Base-by-base conservation (phyloP, 2,888 invertebrate species). In the Phengaris arion region DNA sequence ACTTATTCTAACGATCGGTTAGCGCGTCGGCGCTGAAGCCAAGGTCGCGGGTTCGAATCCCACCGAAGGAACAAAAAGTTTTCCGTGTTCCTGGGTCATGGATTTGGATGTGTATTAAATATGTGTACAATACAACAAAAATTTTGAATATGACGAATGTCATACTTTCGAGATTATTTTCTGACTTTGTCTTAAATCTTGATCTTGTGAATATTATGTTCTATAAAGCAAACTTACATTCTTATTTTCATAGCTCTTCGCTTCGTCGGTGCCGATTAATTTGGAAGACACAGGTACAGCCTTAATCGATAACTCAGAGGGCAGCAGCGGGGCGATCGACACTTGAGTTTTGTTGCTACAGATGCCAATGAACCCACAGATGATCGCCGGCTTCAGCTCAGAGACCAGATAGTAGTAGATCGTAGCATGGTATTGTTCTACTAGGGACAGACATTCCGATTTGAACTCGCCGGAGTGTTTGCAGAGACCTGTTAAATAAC, bases 401-500 rank as follows among this genome's bases (percentile, higher is more conserved):
- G 95, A 90, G 0, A 96, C 94, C 7, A 98, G 89, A 81, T 94
- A 96, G 57, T 94, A 87, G 87, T 98, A 98, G 78, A 97, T 94
- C 35, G 94, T 85, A 0, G 95, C 94, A 84, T 97, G 97, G 88
- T 98, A 98, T 82, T 98, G 94, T 76, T 97, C 95, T 0, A 97
- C 97, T 64, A 98, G 91, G 77, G 95, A 94, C 2, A 95, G 89
- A 83, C 98, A 98, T 93, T 98, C 96, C 2, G 92, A 85, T 79
- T 95, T 94, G 88, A 97, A 97, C 10, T 94, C 92, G 77, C 95
- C 95, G 0, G 96, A 96, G 90, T 97, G 97, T 79, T 96, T 96
- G 92, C 98, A 98, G 6, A 98, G 90, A 77, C 98, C 94, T 94
- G 82, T 9, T 15, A 48, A 48, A 1, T 48, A 48, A 48, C 35